Conservation (phyloP, 2,113 vertebrate genomes). For the Mus pahari region DNA sequence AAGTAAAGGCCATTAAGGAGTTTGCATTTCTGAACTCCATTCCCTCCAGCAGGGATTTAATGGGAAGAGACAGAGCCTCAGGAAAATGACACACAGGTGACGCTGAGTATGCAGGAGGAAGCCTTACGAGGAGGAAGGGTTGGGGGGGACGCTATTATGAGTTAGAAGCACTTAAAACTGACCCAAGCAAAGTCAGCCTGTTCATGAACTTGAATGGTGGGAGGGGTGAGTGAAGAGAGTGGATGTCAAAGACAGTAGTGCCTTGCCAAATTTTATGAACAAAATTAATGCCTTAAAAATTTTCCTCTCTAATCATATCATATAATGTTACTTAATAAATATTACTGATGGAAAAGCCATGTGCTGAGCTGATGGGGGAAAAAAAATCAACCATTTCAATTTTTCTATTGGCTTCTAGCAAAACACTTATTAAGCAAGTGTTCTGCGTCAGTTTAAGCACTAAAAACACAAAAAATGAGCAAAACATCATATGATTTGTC, state of each 20-base stretch:
- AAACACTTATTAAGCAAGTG: slow-evolving; percentile 32
- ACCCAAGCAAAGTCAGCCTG: neutral
- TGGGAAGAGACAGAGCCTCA: neutral
- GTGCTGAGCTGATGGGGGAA: slow-evolving; percentile 30
- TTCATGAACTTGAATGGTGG: neutral
- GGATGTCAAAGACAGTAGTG: slow-evolving; percentile 12
- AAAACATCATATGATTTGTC: neutral
- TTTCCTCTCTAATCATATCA: slow-evolving; percentile 66
- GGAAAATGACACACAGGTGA: neutral
- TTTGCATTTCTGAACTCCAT: neutral
- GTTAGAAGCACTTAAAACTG: neutral
- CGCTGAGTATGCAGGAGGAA: neutral
- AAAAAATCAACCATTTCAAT: neutral
- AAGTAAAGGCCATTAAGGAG: neutral
- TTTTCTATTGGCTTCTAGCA: slow-evolving; percentile 57
- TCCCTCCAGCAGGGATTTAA: neutral
- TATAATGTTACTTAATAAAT: slow-evolving; percentile 73
- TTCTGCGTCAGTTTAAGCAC: neutral
- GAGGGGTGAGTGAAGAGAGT: neutral
- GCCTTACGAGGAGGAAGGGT: neutral
- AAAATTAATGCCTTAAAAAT: slow-evolving; percentile 68
- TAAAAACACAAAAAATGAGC: slow-evolving; percentile 24
- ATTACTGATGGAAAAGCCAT: slow-evolving; percentile 61
- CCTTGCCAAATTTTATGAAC: slow-evolving; percentile 46
- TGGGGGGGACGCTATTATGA: neutral